phyloP scores from a whole-genome alignment of 1,140 invertebrate species.

The Atta cephalotes region DNA sequence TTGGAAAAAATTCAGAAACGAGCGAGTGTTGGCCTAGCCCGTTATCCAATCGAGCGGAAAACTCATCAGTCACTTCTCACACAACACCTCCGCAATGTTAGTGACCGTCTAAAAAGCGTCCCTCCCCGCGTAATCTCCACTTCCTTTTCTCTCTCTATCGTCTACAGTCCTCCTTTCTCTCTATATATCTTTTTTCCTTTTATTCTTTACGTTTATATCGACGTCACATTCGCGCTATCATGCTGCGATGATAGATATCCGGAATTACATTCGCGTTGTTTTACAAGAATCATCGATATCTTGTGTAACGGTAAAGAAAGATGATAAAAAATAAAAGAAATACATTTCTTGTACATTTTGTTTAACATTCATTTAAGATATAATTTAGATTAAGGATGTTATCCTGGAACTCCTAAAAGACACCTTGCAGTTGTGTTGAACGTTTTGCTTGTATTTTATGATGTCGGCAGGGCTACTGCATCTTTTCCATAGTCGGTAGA shows the following conservation, averaged over 20 bases:
- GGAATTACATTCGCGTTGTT: slow-evolving; percentile 40
- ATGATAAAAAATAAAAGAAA: neutral
- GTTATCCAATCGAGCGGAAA: slow-evolving; percentile 77
- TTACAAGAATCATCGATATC: neutral
- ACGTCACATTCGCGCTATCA: slow-evolving; percentile 4
- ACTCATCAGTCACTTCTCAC: slow-evolving; percentile 75
- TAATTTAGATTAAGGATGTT: neutral
- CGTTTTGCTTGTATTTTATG: slow-evolving; percentile 21
- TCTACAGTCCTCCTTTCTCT: slow-evolving; percentile 1
- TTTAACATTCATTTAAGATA: neutral
- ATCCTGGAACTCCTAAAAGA: neutral
- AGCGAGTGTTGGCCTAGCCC: slow-evolving; percentile 56
- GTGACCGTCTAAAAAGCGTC: slow-evolving; percentile 69
- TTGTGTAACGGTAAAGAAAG: neutral
- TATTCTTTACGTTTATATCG: slow-evolving; percentile 11
- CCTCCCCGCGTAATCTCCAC: slow-evolving; percentile 65
- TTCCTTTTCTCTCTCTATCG: slow-evolving; percentile 37
- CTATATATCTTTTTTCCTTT: slow-evolving; percentile 6
- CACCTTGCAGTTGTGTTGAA: neutral
- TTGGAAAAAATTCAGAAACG: slow-evolving; percentile 65
- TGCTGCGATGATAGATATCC: slow-evolving; percentile 31
- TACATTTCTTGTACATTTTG: neutral
- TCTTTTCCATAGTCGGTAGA: slow-evolving; percentile 61
- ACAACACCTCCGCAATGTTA: slow-evolving; percentile 62
- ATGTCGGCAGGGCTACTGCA: slow-evolving; percentile 26